Conservation (phyloP, 2,113 vertebrate genomes). For the Strix aluco region DNA sequence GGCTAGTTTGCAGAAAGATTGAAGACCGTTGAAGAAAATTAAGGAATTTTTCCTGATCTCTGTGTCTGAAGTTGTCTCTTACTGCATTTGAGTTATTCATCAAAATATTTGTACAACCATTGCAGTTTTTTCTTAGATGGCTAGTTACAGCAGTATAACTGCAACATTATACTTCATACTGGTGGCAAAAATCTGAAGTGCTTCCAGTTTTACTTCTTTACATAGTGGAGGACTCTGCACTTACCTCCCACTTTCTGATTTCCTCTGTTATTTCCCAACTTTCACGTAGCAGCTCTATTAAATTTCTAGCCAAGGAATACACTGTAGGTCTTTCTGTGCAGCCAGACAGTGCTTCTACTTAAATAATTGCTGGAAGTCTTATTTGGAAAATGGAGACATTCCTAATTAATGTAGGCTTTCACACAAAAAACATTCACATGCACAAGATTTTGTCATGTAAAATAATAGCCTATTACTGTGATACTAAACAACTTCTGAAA, state of each 20-base stretch:
- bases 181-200: neutral
- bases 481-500: neutral
- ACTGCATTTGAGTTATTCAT: neutral
- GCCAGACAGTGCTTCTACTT: neutral
- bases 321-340: neutral
- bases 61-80: neutral
- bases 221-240: neutral
- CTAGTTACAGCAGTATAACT: neutral
- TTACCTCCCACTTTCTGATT: neutral
- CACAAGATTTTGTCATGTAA: neutral
- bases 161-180: neutral
- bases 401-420: neutral
- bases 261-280: neutral
- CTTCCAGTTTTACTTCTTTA: neutral
- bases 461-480: neutral
- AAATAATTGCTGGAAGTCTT: neutral
- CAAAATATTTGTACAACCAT: neutral
- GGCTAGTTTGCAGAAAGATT: neutral
- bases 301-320: neutral
- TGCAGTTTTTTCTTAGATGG: neutral
- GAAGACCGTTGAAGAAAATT: neutral
- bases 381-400: neutral
- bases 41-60: neutral
- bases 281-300: neutral
- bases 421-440: neutral